Evolutionary conservation across 2,888 invertebrate genomes (phyloP).

Genomic region (Drosophila anomalata): DNA sequence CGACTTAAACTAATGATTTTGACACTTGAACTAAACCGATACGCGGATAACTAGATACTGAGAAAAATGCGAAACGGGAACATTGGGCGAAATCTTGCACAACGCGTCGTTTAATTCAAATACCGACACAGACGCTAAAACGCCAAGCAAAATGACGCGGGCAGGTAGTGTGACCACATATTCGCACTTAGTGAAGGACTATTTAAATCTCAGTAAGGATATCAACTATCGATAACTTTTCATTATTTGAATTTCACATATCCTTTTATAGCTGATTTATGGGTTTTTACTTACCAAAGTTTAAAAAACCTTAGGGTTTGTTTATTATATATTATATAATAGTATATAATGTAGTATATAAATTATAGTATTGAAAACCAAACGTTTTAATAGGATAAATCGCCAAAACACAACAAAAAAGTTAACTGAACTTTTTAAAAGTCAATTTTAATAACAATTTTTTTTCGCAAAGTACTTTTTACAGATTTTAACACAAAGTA

Average conservation of each 20-base stretch:
- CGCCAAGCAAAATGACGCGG: constrained; percentile 5
- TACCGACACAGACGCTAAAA: constrained; percentile 2
- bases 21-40: background rate
- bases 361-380: too few species aligned
- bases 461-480: too few species aligned
- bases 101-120: constrained; percentile 1
- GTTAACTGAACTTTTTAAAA: too few species aligned
- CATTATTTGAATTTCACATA: background rate
- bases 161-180: background rate
- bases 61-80: background rate
- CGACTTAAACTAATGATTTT: background rate
- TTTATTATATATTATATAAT: too few species aligned
- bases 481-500: too few species aligned
- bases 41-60: background rate
- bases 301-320: background rate
- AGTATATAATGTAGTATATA: too few species aligned
- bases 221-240: background rate
- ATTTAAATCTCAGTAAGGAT: background rate
- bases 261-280: background rate
- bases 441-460: too few species aligned
- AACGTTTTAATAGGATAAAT: too few species aligned
- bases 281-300: background rate
- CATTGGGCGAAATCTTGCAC: background rate
- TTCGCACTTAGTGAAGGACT: background rate
- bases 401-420: too few species aligned